Percentiles rank a stretch among this genome's conserved stretches.
Conservation (phyloP, 92 coral and sea anemone species). For the Actinostola sp. region DNA sequence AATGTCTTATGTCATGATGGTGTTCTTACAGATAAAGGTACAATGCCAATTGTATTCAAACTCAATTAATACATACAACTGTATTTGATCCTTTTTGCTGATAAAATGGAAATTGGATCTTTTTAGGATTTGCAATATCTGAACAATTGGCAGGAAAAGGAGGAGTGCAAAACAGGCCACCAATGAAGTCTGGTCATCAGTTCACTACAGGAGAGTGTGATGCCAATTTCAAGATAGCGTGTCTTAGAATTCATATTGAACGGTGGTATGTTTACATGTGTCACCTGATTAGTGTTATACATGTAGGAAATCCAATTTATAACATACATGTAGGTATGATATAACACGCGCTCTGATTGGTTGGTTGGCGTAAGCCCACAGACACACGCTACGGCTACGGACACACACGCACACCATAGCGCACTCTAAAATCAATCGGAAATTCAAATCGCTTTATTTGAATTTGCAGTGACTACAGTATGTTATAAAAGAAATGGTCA, state of each 20-base stretch:
- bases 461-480: no score
- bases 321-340: no score
- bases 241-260: constrained; percentile 13
- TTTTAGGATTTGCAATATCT: constrained; percentile 6
- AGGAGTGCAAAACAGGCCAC: constrained; percentile 6
- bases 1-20: constrained; percentile 16
- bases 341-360: no score
- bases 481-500: no score
- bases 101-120: background rate
- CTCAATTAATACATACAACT: background rate
- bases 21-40: constrained; percentile 35
- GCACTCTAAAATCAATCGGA: no score
- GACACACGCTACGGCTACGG: no score
- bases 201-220: constrained; percentile 13
- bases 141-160: constrained; percentile 5
- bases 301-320: background rate
- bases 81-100: background rate
- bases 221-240: constrained; percentile 26
- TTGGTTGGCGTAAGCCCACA: no score
- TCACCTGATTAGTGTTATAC: background rate
- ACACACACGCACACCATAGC: no score
- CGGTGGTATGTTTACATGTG: background rate
- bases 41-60: background rate
- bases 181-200: constrained; percentile 10
- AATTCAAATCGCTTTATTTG: no score